These are phyloP conservation scores for Oscheius sp. DNA, from an alignment of 2,888 invertebrate genomes.

Conservation along the genomic window DNA sequence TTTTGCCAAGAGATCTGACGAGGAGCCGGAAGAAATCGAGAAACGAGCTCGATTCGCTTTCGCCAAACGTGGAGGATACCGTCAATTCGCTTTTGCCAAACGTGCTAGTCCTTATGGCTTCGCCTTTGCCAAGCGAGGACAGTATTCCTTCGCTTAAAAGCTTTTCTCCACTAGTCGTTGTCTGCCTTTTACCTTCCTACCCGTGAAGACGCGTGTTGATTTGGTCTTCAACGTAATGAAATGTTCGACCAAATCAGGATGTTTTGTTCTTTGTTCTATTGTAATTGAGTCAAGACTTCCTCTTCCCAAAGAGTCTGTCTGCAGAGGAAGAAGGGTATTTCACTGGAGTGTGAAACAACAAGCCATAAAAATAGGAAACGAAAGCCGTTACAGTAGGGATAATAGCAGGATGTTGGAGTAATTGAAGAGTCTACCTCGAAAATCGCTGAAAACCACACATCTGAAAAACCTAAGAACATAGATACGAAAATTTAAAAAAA, in stretches of 20 bases:
- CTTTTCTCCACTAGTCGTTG: constrained; percentile 1
- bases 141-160: constrained; percentile 44
- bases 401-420: too few species aligned
- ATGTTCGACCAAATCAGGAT: constrained; percentile 25
- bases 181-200: constrained; percentile 14
- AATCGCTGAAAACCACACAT: too few species aligned
- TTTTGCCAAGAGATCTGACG: constrained; percentile 47
- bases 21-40: constrained; percentile 34
- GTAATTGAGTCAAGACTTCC: too few species aligned
- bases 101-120: constrained; percentile 53
- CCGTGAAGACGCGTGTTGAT: constrained; percentile 31
- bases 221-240: constrained; percentile 27
- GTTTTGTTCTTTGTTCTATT: constrained; percentile 1
- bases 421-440: too few species aligned
- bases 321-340: too few species aligned
- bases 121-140: constrained; percentile 52
- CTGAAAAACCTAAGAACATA: too few species aligned
- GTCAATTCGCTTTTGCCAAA: constrained; percentile 52
- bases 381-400: too few species aligned
- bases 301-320: too few species aligned
- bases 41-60: constrained; percentile 49
- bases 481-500: too few species aligned
- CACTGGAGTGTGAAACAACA: too few species aligned
- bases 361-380: too few species aligned
- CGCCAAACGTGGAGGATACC: constrained; percentile 45